phyloP scores from a whole-genome alignment of 2,113 vertebrate species.

The Triplophysa dalaica region DNA sequence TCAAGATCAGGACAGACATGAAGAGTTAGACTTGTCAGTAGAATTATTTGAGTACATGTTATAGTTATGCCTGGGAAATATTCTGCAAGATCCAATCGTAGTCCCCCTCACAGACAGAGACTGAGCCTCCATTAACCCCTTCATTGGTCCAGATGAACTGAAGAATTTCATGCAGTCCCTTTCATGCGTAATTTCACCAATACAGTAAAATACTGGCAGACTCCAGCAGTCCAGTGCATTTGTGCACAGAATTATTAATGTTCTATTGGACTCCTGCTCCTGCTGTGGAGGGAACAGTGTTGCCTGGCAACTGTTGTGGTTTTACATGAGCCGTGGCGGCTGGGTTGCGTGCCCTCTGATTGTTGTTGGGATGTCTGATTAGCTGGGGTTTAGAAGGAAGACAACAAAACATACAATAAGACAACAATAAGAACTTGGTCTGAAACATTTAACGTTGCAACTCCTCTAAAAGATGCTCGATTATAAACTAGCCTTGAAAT shows the following conservation, averaged over 20 bases:
- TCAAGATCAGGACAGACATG: too few relatives aligned
- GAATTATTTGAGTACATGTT: too few relatives aligned
- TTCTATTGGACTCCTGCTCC: constrained; percentile 66
- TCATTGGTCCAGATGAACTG: constrained; percentile 14
- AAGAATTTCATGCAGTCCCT: constrained; percentile 11
- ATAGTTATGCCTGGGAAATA: too few relatives aligned
- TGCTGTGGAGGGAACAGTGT: constrained; percentile 69
- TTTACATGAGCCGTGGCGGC: constrained; percentile 65
- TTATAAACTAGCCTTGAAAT: neutral
- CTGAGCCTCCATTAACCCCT: constrained; percentile 3
- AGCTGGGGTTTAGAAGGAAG: constrained; percentile 37
- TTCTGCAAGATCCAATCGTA: too few relatives aligned
- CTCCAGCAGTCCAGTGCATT: constrained; percentile 42
- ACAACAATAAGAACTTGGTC: neutral
- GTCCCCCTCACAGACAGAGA: neutral
- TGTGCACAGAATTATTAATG: constrained; percentile 70
- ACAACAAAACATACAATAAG: neutral
- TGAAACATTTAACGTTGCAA: neutral
- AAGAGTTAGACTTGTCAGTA: too few relatives aligned
- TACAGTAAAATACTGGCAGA: constrained; percentile 50
- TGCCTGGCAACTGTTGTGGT: constrained; percentile 74
- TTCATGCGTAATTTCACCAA: constrained; percentile 30
- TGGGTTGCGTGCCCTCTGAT: constrained; percentile 59
- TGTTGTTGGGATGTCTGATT: constrained; percentile 56
- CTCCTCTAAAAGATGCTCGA: neutral